Evolutionary conservation across 2,888 invertebrate species (phyloP), one percentile per base, ranked within the genome.

Genomic region (Pseudanteris insignis): DNA sequence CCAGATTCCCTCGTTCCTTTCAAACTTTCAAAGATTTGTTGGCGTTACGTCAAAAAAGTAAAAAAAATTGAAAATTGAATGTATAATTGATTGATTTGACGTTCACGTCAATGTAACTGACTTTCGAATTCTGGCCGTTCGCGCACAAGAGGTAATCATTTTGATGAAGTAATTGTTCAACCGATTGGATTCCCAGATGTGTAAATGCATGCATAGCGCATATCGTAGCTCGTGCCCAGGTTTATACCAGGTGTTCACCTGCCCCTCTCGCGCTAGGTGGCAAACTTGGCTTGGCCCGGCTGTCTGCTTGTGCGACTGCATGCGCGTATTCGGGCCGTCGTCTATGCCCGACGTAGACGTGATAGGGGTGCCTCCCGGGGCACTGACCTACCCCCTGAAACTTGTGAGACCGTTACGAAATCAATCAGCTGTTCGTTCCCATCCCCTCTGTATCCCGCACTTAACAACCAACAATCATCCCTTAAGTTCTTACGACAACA

Each of bases 161-260:
- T n/a, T 26, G 43, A 41, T 41, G 26, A 25, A 41, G 47, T 38
- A n/a, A 9, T 34, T 24, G 30, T 53, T 34, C 47, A 47, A 53
- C 65, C 68, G 62, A 61, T 64, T 64, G 55, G 57, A 47, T 63
- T 62, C 43, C 60, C 57, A 63, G 54, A 54, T 59, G 50, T 40
- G 30, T 41, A 48, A 41, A 43, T 48, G 36, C 48, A 36, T 57
- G 29, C 32, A 41, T 34, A 36, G 26, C n/a, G n/a, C n/a, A n/a
- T n/a, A n/a, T n/a, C 36, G 41, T 60, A 59, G 65, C 65, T 61
- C 66, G 66, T 61, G 63, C 63, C 61, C 55, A 50, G 59, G 63
- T 66, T 65, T 68, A 48, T 67, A 71, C 77, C 77, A 77, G 77
- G 77, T 77, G 78, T 71, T 75, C 76, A 77, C 77, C 77, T 78